A percentile compares a stretch with the other conserved stretches of the same genome.
phyloP scores from a whole-genome alignment of 1,140 invertebrate species.

The Macrobrachium nipponense region DNA sequence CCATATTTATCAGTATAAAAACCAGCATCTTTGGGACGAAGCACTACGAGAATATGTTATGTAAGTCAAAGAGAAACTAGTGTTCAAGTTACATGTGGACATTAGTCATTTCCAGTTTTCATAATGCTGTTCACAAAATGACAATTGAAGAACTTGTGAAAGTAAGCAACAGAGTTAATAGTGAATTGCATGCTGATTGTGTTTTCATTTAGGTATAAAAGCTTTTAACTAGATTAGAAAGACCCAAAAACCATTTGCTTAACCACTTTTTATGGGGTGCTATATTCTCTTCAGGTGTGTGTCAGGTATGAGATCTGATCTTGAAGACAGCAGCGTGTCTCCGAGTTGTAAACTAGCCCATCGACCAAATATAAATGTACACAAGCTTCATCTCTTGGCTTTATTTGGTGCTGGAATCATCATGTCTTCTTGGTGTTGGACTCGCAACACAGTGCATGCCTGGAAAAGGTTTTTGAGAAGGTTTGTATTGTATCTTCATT shows the following conservation, averaged over 20 bases:
- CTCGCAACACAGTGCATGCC: slow-evolving; percentile 80
- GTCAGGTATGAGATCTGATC: slow-evolving; percentile 67
- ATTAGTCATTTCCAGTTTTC: not conserved
- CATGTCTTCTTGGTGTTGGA: slow-evolving; percentile 96
- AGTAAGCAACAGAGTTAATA: too few relatives aligned
- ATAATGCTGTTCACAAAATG: not conserved
- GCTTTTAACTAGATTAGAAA: too few relatives aligned
- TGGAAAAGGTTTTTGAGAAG: slow-evolving; percentile 87
- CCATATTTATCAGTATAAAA: slow-evolving; percentile 54
- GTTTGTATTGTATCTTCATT: slow-evolving; percentile 70
- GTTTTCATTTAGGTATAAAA: too few relatives aligned
- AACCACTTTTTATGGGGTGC: not conserved
- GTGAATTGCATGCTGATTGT: too few relatives aligned
- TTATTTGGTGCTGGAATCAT: slow-evolving; percentile 85
- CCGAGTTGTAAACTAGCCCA: slow-evolving; percentile 75
- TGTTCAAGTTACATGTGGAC: not conserved
- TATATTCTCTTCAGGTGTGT: slow-evolving; percentile 67
- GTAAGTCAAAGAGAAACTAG: slow-evolving; percentile 16
- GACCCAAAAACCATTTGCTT: too few relatives aligned
- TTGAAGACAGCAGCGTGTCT: slow-evolving; percentile 11
- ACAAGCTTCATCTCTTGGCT: slow-evolving; percentile 84
- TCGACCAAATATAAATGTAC: slow-evolving; percentile 82
- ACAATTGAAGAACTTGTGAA: too few relatives aligned
- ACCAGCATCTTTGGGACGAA: slow-evolving; percentile 45
- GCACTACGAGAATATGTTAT: slow-evolving; percentile 50